These are phyloP conservation scores for Synanthedon myopaeformis DNA, from an alignment of 2,888 invertebrate species.

Conservation along the genomic window DNA sequence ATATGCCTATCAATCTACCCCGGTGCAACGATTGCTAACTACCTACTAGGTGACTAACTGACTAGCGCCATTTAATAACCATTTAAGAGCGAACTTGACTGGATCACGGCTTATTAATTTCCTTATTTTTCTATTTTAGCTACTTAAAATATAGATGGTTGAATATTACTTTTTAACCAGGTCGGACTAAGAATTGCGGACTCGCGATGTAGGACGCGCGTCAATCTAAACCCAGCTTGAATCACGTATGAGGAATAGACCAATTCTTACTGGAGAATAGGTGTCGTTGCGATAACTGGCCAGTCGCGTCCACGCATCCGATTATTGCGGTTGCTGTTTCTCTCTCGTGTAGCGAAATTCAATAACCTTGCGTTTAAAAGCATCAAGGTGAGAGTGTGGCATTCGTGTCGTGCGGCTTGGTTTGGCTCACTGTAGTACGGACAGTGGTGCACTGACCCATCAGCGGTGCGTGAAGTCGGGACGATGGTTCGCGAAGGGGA, in stretches of 20 bases:
- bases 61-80: background rate
- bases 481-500: conserved; percentile 64
- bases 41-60: background rate
- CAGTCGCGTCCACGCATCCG: conserved; percentile 63
- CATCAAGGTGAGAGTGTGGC: conserved; percentile 27
- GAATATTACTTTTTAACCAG: no score
- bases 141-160: no score
- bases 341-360: conserved; percentile 3
- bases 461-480: conserved; percentile 61
- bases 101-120: no score
- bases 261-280: conserved; percentile 50
- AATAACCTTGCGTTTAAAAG: conserved; percentile 36
- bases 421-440: conserved; percentile 14
- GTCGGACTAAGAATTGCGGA: no score
- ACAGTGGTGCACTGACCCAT: conserved; percentile 56
- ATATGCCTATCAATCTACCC: background rate
- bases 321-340: conserved; percentile 56
- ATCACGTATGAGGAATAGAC: conserved; percentile 47
- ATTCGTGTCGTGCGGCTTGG: conserved; percentile 23
- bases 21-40: background rate
- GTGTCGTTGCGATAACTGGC: conserved; percentile 58
- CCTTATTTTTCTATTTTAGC: no score
- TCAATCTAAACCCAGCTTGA: conserved; percentile 47
- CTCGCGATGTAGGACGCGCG: conserved; percentile 29
- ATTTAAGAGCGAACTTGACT: background rate